Percentiles rank a stretch among this genome's conserved stretches.
Evolutionary conservation across 2,113 vertebrate species (phyloP).

Genomic region (Cepphus grylle): DNA sequence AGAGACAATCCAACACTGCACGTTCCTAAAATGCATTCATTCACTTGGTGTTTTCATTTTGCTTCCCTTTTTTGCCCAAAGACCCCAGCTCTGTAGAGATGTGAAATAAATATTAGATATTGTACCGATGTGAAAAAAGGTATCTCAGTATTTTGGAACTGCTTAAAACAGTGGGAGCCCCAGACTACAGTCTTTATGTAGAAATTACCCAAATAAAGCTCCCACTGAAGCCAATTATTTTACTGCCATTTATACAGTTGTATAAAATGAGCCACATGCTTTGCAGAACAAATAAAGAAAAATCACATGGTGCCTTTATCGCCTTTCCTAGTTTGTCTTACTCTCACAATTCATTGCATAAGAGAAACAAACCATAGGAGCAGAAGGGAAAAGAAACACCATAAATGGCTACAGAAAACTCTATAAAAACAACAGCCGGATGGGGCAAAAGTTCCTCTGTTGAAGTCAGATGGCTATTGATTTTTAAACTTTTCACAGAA

Average conservation of each 20-base stretch:
- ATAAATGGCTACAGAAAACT: conserved; percentile 55
- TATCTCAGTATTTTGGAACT: conserved; percentile 25
- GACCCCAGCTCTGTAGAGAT: background rate
- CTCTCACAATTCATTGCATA: conserved; percentile 46
- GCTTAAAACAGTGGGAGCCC: conserved; percentile 12
- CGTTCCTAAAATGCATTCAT: background rate
- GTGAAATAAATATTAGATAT: conserved; percentile 29
- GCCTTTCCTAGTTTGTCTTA: conserved; percentile 34
- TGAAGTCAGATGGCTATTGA: conserved; percentile 19
- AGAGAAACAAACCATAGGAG: conserved; percentile 21
- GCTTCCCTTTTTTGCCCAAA: background rate
- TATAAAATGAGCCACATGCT: conserved; percentile 39
- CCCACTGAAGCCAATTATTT: conserved; percentile 50
- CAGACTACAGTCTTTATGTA: background rate
- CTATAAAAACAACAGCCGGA: conserved; percentile 28
- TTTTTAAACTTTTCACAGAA: conserved; percentile 35
- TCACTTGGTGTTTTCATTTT: background rate
- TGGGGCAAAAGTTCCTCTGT: conserved; percentile 19
- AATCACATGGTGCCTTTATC: conserved; percentile 51
- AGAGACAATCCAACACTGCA: background rate
- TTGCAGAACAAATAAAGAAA: conserved; percentile 53
- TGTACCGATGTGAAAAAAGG: background rate
- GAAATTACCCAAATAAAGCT: conserved; percentile 57
- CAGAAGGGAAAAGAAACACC: conserved; percentile 42
- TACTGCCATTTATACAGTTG: conserved; percentile 38